Evolutionary conservation across 2,113 vertebrate species (phyloP).

Genomic region (Datnioides undecimradiatus): DNA sequence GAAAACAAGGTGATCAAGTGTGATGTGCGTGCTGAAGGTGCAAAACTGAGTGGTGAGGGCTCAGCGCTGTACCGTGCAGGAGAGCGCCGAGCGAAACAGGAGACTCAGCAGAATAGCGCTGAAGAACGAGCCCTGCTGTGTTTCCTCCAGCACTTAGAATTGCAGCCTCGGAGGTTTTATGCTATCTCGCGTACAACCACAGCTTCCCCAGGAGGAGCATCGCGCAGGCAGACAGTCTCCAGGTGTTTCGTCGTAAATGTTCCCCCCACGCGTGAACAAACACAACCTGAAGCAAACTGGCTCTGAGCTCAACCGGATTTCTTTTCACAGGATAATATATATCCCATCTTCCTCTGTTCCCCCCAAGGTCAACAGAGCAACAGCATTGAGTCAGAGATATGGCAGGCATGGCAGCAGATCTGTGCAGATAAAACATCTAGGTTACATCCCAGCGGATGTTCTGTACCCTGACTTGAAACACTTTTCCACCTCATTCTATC

Average conservation of each 20-base stretch:
- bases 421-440: conserved; percentile 70
- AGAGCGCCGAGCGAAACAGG: conserved; percentile 50
- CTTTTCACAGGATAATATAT: conserved; percentile 19
- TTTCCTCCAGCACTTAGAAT: conserved; percentile 62
- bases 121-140: conserved; percentile 42
- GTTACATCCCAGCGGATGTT: conserved; percentile 69
- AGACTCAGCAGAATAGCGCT: conserved; percentile 60
- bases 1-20: conserved; percentile 14
- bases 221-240: conserved; percentile 21
- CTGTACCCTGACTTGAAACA: conserved; percentile 52
- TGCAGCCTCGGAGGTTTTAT: conserved; percentile 67
- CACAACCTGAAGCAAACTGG: conserved; percentile 24
- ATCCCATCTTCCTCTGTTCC: neutral
- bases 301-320: conserved; percentile 5
- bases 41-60: neutral
- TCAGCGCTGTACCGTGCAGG: conserved; percentile 37
- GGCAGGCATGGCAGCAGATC: conserved; percentile 40
- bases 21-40: conserved; percentile 25
- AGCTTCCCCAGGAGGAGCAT: conserved; percentile 14
- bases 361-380: conserved; percentile 53
- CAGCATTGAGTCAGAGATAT: conserved; percentile 44
- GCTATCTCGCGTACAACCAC: neutral
- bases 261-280: conserved; percentile 34
- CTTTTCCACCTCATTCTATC: conserved; percentile 53
- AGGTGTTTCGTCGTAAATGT: conserved; percentile 42